Conservation (phyloP, 1,140 invertebrate genomes). For the Hyles euphorbiae region DNA sequence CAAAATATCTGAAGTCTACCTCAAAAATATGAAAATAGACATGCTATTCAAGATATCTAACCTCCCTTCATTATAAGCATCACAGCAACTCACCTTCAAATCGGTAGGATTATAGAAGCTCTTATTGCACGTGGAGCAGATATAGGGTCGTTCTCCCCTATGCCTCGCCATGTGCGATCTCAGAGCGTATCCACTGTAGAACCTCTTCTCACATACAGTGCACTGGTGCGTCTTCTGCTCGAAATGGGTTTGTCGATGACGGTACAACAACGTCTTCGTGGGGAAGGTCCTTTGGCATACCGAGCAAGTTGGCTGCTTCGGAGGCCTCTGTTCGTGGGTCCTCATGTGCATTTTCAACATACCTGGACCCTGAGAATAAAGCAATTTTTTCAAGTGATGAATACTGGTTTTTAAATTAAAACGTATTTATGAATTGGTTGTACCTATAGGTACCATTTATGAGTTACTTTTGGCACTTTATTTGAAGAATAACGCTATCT, state of each 20-base stretch:
- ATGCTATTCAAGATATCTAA: too few relatives aligned
- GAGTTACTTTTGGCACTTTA: too few relatives aligned
- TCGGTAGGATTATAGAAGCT: slow-evolving; percentile 73
- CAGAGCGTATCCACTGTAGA: slow-evolving; percentile 70
- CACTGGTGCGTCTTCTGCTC: slow-evolving; percentile 72
- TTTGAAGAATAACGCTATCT: too few relatives aligned
- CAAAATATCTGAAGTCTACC: too few relatives aligned
- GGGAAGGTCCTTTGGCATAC: slow-evolving; percentile 77
- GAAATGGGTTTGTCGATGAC: slow-evolving; percentile 77
- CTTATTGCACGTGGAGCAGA: slow-evolving; percentile 64
- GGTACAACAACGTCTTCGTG: slow-evolving; percentile 76
- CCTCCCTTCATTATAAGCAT: too few relatives aligned
- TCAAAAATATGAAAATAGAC: too few relatives aligned
- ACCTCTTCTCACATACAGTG: slow-evolving; percentile 67
- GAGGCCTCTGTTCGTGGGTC: slow-evolving; percentile 75
- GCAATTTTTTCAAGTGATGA: too few relatives aligned
- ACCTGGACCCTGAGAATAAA: slow-evolving; percentile 73
- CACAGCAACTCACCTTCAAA: slow-evolving; percentile 52
- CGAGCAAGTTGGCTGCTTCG: slow-evolving; percentile 75
- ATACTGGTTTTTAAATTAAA: too few relatives aligned
- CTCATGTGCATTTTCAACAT: slow-evolving; percentile 80
- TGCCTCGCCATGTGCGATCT: slow-evolving; percentile 70
- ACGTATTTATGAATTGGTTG: too few relatives aligned
- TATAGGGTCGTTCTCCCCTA: slow-evolving; percentile 63
- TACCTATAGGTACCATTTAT: too few relatives aligned